These are phyloP conservation scores for Caerostris darwini DNA, from an alignment of 1,140 invertebrate species.

Conservation along the genomic window DNA sequence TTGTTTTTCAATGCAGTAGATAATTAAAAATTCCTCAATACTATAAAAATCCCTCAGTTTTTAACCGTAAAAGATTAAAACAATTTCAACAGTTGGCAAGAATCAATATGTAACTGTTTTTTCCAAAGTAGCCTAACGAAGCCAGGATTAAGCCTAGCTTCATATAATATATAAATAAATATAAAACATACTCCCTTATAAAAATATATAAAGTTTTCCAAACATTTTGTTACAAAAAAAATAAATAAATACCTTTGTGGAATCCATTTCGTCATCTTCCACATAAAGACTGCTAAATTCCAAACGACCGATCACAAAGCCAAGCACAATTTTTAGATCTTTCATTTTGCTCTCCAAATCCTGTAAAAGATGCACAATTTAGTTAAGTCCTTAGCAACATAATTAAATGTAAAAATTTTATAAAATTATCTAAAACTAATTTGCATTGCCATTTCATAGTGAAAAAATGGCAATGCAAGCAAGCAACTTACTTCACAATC, in stretches of 20 bases:
- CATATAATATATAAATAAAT: no score
- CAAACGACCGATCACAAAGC: conserved; percentile 83
- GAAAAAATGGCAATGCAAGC: background rate
- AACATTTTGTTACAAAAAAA: background rate
- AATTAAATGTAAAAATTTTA: no score
- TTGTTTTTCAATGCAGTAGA: no score
- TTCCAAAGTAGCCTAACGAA: no score
- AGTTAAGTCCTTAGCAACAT: no score
- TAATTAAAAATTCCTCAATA: no score
- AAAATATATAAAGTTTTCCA: background rate
- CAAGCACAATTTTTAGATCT: conserved; percentile 80
- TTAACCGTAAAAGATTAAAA: no score
- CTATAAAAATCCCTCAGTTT: no score
- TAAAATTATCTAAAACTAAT: background rate
- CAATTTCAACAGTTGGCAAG: no score
- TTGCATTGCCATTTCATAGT: background rate
- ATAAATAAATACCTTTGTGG: background rate
- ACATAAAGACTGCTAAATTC: conserved; percentile 84
- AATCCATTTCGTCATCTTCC: conserved; percentile 80
- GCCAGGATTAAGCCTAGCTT: no score
- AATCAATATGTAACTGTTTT: no score
- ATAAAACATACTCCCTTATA: background rate
- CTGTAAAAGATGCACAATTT: background rate
- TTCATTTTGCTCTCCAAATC: background rate
- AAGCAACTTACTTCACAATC: background rate